Conservation (phyloP, 2,797 vertebrate species). For the Yasuhikotakia modesta region DNA sequence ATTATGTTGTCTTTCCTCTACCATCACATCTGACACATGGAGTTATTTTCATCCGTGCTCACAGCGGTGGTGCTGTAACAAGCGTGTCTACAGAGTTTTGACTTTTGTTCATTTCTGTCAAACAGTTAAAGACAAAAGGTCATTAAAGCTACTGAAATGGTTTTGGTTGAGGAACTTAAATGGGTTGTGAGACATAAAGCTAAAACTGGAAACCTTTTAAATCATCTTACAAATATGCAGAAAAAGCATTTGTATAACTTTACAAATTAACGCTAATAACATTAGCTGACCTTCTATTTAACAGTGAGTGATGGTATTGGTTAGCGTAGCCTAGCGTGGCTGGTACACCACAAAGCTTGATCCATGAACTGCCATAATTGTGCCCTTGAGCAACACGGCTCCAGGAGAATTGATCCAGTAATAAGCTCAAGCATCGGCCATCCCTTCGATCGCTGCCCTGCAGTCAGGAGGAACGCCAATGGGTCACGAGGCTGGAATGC, state of each 20-base stretch:
- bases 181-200: background rate
- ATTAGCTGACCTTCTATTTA: too few relatives aligned
- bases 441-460: background rate
- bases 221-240: too few relatives aligned
- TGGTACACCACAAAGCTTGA: too few relatives aligned
- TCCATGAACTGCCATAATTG: too few relatives aligned
- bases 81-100: background rate
- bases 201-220: background rate
- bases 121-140: background rate
- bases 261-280: too few relatives aligned
- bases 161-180: background rate
- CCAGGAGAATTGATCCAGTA: background rate
- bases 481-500: too few relatives aligned
- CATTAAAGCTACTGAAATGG: background rate
- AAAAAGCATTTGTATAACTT: too few relatives aligned
- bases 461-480: background rate
- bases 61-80: background rate
- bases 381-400: background rate
- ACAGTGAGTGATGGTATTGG: too few relatives aligned
- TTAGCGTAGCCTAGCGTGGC: too few relatives aligned
- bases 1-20: constrained; percentile 30
- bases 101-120: background rate
- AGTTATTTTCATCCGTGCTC: background rate
- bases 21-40: background rate
- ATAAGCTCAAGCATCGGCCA: background rate